These are phyloP conservation scores for Thumatha senex DNA, from an alignment of 2,888 invertebrate species.

Conservation along the genomic window DNA sequence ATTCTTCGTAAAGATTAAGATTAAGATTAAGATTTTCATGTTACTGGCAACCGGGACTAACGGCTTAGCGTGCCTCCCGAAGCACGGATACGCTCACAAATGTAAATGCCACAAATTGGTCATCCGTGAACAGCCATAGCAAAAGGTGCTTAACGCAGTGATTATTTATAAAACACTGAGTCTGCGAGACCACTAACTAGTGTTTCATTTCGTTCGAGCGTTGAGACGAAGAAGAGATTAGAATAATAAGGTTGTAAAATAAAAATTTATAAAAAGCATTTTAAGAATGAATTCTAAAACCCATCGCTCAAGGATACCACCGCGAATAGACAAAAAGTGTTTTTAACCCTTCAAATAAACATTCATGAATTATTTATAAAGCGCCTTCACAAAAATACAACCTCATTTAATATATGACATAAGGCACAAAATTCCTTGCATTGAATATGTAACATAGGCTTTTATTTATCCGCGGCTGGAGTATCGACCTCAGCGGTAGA, in stretches of 20 bases:
- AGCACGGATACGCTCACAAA: no score
- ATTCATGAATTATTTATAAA: slow-evolving; percentile 37
- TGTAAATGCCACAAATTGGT: no score
- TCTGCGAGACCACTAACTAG: no score
- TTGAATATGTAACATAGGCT: slow-evolving; percentile 24
- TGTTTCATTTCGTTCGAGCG: no score
- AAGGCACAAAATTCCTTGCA: slow-evolving; percentile 46
- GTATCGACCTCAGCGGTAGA: slow-evolving; percentile 41
- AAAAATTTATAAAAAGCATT: no score
- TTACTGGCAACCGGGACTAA: no score
- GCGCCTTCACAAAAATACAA: slow-evolving; percentile 44
- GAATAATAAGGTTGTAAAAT: not conserved
- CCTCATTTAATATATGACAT: slow-evolving; percentile 29
- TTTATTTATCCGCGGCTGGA: slow-evolving; percentile 35
- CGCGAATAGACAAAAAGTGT: slow-evolving; percentile 25
- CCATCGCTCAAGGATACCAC: slow-evolving; percentile 15
- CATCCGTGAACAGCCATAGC: no score
- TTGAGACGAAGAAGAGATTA: not conserved
- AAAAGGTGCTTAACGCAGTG: no score
- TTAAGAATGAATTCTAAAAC: not conserved
- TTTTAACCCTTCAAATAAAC: slow-evolving; percentile 39
- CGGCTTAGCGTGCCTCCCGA: no score
- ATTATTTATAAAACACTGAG: no score
- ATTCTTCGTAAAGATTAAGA: no score
- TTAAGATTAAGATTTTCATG: no score